Percentiles rank a stretch among this genome's conserved stretches.
These are phyloP conservation scores for Aphodius granarius DNA, from an alignment of 2,888 invertebrate genomes.

Conservation along the genomic window DNA sequence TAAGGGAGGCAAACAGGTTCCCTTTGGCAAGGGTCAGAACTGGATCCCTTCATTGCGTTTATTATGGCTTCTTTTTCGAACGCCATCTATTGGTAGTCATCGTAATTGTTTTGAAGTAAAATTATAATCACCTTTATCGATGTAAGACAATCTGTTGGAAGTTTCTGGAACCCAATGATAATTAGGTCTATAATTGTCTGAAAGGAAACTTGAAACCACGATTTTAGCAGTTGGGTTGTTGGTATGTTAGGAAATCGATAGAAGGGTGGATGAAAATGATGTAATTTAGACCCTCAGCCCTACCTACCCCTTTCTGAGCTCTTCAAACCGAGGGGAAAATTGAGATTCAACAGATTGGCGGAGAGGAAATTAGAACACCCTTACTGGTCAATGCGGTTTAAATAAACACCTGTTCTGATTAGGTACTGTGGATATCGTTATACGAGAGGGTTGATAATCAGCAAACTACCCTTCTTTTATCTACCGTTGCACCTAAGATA, in stretches of 20 bases:
- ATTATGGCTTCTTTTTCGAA: not conserved
- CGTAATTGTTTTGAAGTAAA: not conserved
- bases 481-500: no score
- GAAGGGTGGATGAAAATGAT: not conserved
- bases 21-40: not conserved
- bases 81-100: not conserved
- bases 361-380: not conserved
- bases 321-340: not conserved
- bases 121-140: not conserved
- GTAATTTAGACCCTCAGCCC: not conserved
- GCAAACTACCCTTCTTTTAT: not conserved
- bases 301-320: not conserved
- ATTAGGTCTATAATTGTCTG: not conserved
- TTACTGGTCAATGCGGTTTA: not conserved
- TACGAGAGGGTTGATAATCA: not conserved
- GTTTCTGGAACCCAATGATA: not conserved
- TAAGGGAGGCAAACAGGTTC: not conserved
- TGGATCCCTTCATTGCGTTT: not conserved
- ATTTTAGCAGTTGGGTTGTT: not conserved
- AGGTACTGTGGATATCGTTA: not conserved
- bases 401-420: not conserved
- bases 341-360: not conserved
- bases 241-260: not conserved
- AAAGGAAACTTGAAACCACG: not conserved
- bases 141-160: not conserved